A percentile compares a stretch with the other conserved stretches of the same genome.
phyloP scores from a whole-genome alignment of 2,797 vertebrate genomes.

The Distichodus sexfasciatus region DNA sequence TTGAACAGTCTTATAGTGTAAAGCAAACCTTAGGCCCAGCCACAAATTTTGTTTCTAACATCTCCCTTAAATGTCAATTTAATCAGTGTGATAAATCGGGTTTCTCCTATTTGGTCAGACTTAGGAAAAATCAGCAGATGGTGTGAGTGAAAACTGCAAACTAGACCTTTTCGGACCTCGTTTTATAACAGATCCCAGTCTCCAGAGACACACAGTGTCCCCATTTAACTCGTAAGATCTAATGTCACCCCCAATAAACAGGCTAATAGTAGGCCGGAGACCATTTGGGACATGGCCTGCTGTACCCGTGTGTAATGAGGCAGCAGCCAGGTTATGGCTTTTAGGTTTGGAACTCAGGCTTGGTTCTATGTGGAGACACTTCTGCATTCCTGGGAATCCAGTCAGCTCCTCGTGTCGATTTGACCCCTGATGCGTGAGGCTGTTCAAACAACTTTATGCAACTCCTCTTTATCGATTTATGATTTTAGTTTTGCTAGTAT shows the following conservation, averaged over 20 bases:
- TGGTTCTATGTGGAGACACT: background rate
- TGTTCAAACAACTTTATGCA: conserved; percentile 5
- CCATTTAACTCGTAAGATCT: conserved; percentile 25
- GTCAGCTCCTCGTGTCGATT: background rate
- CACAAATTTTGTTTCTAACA: no score
- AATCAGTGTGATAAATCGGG: background rate
- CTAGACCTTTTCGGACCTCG: background rate
- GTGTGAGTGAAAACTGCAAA: background rate
- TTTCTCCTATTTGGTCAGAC: background rate
- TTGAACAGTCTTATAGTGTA: no score
- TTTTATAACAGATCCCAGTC: conserved; percentile 19
- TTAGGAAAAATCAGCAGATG: conserved; percentile 22
- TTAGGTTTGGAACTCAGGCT: no score
- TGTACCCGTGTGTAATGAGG: conserved; percentile 40
- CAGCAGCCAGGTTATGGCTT: conserved; percentile 15
- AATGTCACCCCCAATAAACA: conserved; percentile 38
- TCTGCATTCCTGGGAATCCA: conserved; percentile 13
- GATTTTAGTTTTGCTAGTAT: background rate
- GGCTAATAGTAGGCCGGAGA: conserved; percentile 16
- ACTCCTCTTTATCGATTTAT: background rate
- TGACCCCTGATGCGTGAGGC: background rate
- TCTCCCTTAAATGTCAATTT: no score
- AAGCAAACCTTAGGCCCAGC: no score
- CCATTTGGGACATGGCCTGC: conserved; percentile 20
- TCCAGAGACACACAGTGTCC: conserved; percentile 27